Evolutionary conservation across 2,888 invertebrate species (phyloP).

Genomic region (Lamellibrachia satsuma): DNA sequence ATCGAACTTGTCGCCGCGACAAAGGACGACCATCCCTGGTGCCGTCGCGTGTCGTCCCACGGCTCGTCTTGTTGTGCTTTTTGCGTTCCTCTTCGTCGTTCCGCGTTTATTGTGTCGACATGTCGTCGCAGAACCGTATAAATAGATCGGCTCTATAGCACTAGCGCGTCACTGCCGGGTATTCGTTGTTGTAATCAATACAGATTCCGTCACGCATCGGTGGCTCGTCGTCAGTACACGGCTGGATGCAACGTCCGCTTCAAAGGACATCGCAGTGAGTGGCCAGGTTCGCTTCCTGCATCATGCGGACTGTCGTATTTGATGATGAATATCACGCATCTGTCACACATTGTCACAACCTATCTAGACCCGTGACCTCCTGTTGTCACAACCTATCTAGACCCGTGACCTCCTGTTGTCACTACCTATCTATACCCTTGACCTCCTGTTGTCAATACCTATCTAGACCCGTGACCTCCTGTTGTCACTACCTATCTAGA

Average conservation of each 20-base stretch:
- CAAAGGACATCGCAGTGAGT: background rate
- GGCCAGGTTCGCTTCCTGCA: background rate
- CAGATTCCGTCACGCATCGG: background rate
- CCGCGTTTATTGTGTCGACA: background rate
- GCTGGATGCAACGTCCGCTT: background rate
- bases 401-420: no score
- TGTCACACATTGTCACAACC: background rate
- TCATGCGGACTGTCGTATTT: background rate
- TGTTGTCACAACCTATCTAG: no score
- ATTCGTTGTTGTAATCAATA: background rate
- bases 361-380: background rate
- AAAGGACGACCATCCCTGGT: background rate
- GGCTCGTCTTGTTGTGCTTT: background rate
- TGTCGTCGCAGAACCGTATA: background rate
- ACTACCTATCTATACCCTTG: no score
- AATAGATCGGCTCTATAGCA: background rate
- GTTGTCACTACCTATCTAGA: no score
- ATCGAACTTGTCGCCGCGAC: background rate
- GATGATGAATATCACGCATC: background rate
- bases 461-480: no score
- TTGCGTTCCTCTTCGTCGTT: background rate
- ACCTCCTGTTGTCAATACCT: no score
- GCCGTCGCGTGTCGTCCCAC: background rate
- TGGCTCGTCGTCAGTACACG: background rate
- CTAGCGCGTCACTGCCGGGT: background rate